Base-by-base conservation (phyloP, 2,797 vertebrate genomes). In the Labeo calbasu region DNA sequence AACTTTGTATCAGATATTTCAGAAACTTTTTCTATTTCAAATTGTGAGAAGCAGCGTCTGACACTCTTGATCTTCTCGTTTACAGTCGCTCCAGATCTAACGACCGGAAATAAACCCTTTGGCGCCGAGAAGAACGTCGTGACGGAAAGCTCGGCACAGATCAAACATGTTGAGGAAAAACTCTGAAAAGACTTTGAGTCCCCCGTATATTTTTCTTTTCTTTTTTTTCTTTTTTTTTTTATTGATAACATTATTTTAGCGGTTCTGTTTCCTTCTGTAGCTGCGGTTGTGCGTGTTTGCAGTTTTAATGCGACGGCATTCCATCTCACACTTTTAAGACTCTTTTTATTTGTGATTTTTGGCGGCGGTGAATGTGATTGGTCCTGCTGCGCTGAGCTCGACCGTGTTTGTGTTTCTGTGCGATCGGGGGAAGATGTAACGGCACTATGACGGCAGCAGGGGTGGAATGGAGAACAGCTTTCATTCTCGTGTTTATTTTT, bases 11-110 rank as follows among this genome's bases (percentile, higher is more conserved):
- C 40, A 43, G 40, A 43, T 43, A 8, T 43, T 46, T 46, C 43
- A 46, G 43, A 46, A 46, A 11, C 8, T 9, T 10, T 46, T 46
- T 36, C 32, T 36, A 5, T 36, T 36, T 36, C 32, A 43, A 43
- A 43, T 43, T 43, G 51, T 21, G 12, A 25, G 48, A 36, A 13
- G 12, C 19, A 2, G 1, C 6, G 4, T 59, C 15, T 2, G 4
- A 43, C 21, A 0, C 15, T 53, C 14, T 15, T 7, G 1, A 11
- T 23, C 40, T 53, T 59, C 9, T 32, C 36, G 3, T 63, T 69
- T 83, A 12, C 84, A 99, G 98, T 92, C 98, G 97, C 85, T 99
- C 98, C 94, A 97, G 97, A 94, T 99, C 98, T 82, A 97, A 96
- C 77, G 98, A 99, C 90, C 96, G 98, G 91, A 99, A 97, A 87